Conservation (phyloP, 2,797 vertebrate species). For the Chrosomus eos region DNA sequence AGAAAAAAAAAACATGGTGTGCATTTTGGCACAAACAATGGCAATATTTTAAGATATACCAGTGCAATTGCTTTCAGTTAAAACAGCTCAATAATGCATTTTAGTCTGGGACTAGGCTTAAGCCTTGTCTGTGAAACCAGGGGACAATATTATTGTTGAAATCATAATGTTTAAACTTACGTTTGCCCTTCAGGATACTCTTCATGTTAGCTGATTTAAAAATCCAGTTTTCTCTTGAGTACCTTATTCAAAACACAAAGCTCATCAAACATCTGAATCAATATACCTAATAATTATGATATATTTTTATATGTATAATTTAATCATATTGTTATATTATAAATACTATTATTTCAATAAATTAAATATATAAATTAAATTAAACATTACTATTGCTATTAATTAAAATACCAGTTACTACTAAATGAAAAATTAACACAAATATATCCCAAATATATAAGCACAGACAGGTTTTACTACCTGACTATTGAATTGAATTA, state of each 20-base stretch:
- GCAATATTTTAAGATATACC: no score
- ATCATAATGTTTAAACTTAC: constrained; percentile 43
- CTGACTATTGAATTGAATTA: not conserved
- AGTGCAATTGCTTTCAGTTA: no score
- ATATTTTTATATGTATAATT: no score
- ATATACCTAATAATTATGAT: not conserved
- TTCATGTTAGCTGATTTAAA: constrained; percentile 49
- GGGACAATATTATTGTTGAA: not conserved
- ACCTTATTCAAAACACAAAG: not conserved
- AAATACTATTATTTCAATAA: not conserved
- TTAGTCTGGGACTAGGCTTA: no score
- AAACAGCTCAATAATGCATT: no score
- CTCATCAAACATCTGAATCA: not conserved
- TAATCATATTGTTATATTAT: not conserved
- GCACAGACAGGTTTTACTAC: not conserved
- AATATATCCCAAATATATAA: not conserved
- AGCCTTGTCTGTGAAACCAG: no score
- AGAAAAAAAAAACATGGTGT: no score
- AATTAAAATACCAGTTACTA: not conserved
- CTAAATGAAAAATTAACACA: not conserved
- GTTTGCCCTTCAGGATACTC: constrained; percentile 57
- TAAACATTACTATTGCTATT: not conserved
- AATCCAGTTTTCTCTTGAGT: not conserved
- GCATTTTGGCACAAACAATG: no score
- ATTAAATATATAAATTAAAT: not conserved